These are phyloP conservation scores for Cirrhinus molitorella DNA, from an alignment of 2,797 vertebrate species.

Conservation along the genomic window DNA sequence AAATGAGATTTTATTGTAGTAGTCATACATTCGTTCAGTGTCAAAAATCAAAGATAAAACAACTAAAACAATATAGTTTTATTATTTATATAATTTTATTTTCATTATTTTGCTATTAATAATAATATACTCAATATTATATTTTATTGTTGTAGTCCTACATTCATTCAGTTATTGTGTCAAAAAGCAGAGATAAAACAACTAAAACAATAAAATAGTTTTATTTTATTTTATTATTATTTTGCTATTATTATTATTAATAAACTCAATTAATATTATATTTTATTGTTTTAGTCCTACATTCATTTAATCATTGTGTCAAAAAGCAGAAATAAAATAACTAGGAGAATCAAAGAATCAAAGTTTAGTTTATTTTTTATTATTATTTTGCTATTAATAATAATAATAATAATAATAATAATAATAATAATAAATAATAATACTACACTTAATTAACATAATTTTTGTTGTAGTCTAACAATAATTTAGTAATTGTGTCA, in stretches of 20 bases:
- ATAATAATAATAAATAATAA: no score
- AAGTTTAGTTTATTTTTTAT: neutral
- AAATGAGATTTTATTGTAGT: no score
- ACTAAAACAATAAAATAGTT: neutral
- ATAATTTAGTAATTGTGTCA: neutral
- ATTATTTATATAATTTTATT: neutral
- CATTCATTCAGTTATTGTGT: neutral
- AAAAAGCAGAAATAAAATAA: no score
- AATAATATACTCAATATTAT: neutral
- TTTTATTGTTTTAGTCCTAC: neutral
- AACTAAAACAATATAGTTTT: neutral
- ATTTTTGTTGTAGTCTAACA: neutral
- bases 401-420: neutral
- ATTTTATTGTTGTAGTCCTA: neutral
- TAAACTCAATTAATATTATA: neutral
- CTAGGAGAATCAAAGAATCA: neutral
- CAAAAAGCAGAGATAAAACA: neutral
- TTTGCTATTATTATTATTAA: neutral
- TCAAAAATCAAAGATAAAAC: neutral
- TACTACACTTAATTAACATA: neutral
- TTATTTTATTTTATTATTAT: neutral
- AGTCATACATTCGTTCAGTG: neutral
- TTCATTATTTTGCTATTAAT: neutral
- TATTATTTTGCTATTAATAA: neutral
- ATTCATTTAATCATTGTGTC: no score